Base-by-base conservation (phyloP, 2,113 vertebrate species). In the Crotalus helleri region DNA sequence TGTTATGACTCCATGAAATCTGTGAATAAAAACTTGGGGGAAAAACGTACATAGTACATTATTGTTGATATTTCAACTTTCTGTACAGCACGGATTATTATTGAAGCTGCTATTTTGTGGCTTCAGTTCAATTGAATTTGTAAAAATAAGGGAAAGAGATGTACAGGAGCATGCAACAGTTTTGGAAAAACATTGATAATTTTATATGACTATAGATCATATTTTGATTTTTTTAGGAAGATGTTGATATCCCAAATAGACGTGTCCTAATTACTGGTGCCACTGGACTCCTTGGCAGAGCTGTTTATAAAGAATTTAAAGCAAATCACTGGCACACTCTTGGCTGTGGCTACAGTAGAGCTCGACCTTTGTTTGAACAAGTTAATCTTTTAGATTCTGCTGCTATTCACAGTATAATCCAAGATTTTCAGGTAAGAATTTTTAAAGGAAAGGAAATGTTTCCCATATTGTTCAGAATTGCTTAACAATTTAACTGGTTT, bases 221-320 rank as follows among this genome's bases (percentile, higher is more conserved):
- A 26, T 29, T 3, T 90, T 86, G 0, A 95, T 96, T 87, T 93
- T 91, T 53, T 89, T 49, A 98, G 99, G 98, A 99, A 95, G 98
- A 98, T 94, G 96, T 97, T 15, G 95, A 97, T 21, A 91, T 97
- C 53, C 98, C 98, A 11, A 97, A 88, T 19, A 97, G 97, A 55
- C 97, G 97, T 88, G 98, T 98, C 89, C 96, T 99, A 93, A 97
- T 99, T 93, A 99, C 99, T 0, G 99, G 99, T 29, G 99, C 99
- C 21, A 99, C 99, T 0, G 99, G 99, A 19, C 98, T 99, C 24
- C 98, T 99, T 17, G 99, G 99, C 58, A 98, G 99, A 94, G 98
- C 98, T 0, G 98, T 99, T 17, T 98, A 98, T 94, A 98, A 97
- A 95, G 99, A 99, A 96, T 99, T 99, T 95, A 97, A 97, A 93